A percentile compares a stretch with the other conserved stretches of the same genome.
Conservation (phyloP, 1,140 invertebrate genomes). For the Achroia grisella region DNA sequence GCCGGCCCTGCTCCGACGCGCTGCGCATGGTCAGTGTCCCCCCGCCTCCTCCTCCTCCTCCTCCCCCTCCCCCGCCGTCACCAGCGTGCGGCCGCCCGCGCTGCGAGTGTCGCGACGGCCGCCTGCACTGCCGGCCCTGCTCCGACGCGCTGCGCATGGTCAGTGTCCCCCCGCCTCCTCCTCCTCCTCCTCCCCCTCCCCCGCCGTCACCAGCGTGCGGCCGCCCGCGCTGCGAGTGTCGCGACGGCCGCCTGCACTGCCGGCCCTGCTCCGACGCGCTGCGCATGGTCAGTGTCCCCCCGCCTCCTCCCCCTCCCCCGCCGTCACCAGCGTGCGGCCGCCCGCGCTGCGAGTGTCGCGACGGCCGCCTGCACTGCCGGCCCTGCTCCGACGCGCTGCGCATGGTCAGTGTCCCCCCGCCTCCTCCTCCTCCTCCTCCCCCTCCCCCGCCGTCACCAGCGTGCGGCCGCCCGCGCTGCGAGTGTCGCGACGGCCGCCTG, state of each 20-base stretch:
- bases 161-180: not conserved
- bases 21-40: conserved; percentile 21
- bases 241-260: not conserved
- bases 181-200: not conserved
- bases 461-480: conserved; percentile 45
- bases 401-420: not conserved
- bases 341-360: conserved; percentile 47
- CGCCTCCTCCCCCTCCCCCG: not conserved
- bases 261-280: not conserved
- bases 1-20: conserved; percentile 36
- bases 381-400: conserved; percentile 6
- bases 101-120: not conserved
- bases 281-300: not conserved
- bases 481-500: conserved; percentile 47
- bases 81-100: not conserved
- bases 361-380: conserved; percentile 24
- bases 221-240: not conserved
- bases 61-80: too few species aligned
- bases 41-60: not conserved
- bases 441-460: not conserved
- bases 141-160: not conserved
- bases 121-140: not conserved
- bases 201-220: too few species aligned
- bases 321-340: conserved; percentile 28
- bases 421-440: not conserved